phyloP scores from a whole-genome alignment of 2,113 vertebrate species.

The Thomomys bottae region DNA sequence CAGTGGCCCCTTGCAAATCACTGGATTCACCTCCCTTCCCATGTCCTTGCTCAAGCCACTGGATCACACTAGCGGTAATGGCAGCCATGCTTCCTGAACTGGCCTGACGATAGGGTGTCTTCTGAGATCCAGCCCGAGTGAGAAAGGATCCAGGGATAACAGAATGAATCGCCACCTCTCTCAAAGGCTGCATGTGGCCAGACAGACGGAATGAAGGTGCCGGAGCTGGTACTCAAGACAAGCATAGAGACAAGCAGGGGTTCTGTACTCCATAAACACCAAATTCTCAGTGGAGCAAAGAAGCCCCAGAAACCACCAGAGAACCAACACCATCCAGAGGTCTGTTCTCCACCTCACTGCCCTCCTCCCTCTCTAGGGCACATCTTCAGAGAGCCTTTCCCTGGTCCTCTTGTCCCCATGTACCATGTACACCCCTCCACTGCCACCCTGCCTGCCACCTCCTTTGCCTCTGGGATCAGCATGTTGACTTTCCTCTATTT shows the following conservation, averaged over 20 bases:
- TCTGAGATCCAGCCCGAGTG: neutral
- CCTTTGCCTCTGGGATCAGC: neutral
- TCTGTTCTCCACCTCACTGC: no score
- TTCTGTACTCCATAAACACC: neutral
- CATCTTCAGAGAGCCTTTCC: neutral
- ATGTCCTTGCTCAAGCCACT: neutral
- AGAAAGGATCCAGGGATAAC: fast-evolving
- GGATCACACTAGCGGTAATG: neutral
- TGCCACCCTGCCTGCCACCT: no score
- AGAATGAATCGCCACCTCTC: neutral
- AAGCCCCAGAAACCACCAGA: neutral
- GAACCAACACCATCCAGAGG: neutral
- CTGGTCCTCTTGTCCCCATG: neutral
- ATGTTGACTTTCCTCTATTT: neutral
- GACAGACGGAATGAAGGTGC: neutral
- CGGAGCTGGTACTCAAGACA: neutral
- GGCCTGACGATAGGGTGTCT: neutral
- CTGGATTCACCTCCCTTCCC: no score
- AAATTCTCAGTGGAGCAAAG: neutral
- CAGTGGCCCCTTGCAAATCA: no score
- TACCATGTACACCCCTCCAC: neutral
- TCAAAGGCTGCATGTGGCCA: neutral
- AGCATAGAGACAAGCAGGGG: neutral
- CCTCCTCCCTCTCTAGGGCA: neutral
- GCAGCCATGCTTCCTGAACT: neutral